Evolutionary conservation across 35 echinoderm and acorn worm species (phyloP).

Genomic region (Anneissia japonica): DNA sequence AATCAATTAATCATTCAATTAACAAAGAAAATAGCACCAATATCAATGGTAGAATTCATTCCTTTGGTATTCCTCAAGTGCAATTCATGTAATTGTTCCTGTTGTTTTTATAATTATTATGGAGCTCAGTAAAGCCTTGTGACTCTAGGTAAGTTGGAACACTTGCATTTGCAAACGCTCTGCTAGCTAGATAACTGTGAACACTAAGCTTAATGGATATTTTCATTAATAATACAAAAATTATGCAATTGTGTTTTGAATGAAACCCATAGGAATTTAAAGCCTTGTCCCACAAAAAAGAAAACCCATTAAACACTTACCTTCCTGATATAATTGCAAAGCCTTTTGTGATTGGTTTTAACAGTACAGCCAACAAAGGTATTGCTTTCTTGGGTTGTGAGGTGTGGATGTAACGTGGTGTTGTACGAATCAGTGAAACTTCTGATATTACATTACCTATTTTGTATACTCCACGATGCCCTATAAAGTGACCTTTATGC

Average conservation of each 20-base stretch:
- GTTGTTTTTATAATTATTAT: no score
- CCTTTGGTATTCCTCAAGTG: no score
- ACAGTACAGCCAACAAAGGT: slow-evolving; percentile 28
- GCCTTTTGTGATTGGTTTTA: slow-evolving; percentile 52
- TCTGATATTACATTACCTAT: neutral
- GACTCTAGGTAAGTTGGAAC: no score
- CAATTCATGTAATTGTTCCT: no score
- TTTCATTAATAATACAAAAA: neutral
- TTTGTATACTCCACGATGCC: neutral
- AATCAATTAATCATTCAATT: no score
- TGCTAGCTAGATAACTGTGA: neutral
- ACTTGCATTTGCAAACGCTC: neutral
- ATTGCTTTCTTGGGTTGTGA: slow-evolving; percentile 7
- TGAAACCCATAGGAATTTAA: no score
- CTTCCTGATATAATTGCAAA: slow-evolving; percentile 51
- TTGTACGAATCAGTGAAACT: neutral
- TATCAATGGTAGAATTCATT: no score
- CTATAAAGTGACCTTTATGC: neutral
- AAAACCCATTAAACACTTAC: slow-evolving; percentile 1
- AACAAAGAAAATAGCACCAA: no score
- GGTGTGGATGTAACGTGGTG: slow-evolving; percentile 2
- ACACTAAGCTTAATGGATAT: neutral
- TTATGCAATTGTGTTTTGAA: neutral
- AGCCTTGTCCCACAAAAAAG: no score
- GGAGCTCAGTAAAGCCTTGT: no score